Evolutionary conservation across 2,113 vertebrate genomes (phyloP).

Genomic region (Montifringilla adamsi): DNA sequence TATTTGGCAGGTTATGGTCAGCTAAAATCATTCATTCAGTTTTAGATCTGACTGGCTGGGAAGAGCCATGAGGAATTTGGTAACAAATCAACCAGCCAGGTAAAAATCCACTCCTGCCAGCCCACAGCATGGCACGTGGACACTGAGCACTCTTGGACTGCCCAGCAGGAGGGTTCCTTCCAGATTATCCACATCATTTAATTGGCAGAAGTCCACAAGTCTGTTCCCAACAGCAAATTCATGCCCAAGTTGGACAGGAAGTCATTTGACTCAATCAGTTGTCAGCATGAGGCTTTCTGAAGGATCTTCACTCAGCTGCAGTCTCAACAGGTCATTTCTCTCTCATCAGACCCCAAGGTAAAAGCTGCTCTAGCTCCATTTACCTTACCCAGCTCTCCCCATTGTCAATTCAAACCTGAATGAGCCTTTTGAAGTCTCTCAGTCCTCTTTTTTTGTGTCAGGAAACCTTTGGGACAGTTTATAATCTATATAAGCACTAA

Average conservation of each 20-base stretch:
- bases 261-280: not conserved
- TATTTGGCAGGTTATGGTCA: not conserved
- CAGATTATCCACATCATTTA: not conserved
- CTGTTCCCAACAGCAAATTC: not conserved
- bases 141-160: not conserved
- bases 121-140: rapidly evolving
- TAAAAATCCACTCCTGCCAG: not conserved
- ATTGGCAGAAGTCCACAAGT: not conserved
- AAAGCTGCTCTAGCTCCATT: not conserved
- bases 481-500: slow-evolving; percentile 68
- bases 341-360: slow-evolving; percentile 2
- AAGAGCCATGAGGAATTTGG: not conserved
- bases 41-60: not conserved
- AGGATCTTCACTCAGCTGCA: not conserved
- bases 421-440: not conserved
- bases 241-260: not conserved
- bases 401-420: not conserved
- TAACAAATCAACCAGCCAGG: not conserved
- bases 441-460: slow-evolving; percentile 49
- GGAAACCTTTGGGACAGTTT: slow-evolving; percentile 63
- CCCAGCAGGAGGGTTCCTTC: not conserved
- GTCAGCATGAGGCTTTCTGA: not conserved
- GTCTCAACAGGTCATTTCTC: slow-evolving; percentile 12
- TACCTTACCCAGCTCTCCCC: not conserved
- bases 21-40: not conserved